These are phyloP conservation scores for Pimpla rufipes DNA, from an alignment of 2,888 invertebrate genomes.

Conservation along the genomic window DNA sequence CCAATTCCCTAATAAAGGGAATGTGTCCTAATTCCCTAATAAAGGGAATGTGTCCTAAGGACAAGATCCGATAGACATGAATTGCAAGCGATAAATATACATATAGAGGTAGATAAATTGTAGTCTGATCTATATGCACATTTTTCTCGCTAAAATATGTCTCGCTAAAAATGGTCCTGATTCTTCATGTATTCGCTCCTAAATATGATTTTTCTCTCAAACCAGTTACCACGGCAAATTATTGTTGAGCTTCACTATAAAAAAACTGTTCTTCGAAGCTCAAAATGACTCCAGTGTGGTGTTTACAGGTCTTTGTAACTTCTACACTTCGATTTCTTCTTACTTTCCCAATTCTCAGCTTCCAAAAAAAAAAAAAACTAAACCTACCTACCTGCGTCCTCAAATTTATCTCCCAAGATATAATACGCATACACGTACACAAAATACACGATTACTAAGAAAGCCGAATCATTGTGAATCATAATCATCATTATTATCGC, in stretches of 20 bases:
- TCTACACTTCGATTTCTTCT: not conserved
- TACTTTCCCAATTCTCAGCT: not conserved
- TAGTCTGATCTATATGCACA: no score
- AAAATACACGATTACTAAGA: conserved; percentile 10
- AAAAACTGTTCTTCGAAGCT: not conserved
- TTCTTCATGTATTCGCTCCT: no score
- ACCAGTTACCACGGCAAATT: no score
- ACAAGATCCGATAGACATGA: no score
- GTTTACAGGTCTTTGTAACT: not conserved
- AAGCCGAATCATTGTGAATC: conserved; percentile 15
- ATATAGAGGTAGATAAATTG: no score
- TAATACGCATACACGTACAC: conserved; percentile 28
- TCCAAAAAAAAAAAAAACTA: not conserved
- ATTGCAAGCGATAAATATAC: no score
- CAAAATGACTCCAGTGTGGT: not conserved
- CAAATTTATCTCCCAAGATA: conserved; percentile 6
- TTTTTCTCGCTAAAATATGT: no score
- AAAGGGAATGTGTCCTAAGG: no score
- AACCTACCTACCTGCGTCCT: not conserved
- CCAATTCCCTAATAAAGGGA: no score
- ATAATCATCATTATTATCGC: conserved; percentile 24
- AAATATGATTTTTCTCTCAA: no score
- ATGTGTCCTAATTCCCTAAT: no score
- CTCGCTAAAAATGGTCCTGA: no score
- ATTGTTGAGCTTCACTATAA: not conserved